A percentile compares a stretch with the other conserved stretches of the same genome.
These are phyloP conservation scores for Coranthus polyacanthus DNA, from an alignment of 2,797 vertebrate genomes.

Conservation along the genomic window DNA sequence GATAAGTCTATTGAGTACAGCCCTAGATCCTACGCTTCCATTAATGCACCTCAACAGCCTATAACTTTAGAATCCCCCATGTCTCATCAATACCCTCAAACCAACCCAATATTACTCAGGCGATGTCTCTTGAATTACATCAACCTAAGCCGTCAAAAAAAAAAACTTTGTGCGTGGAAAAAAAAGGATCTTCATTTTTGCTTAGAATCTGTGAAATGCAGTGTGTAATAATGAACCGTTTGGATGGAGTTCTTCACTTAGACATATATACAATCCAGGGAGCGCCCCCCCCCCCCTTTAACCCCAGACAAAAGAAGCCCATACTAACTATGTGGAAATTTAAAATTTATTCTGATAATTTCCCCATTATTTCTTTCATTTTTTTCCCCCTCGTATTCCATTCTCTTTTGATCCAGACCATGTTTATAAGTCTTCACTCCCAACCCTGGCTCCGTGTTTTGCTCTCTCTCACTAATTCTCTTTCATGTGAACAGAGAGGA, in stretches of 20 bases:
- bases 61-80: background rate
- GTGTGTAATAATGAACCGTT: too few species aligned
- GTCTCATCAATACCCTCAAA: background rate
- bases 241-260: background rate
- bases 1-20: too few species aligned
- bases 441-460: slow-evolving; percentile 27
- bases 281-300: slow-evolving; percentile 14
- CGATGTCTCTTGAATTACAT: too few species aligned
- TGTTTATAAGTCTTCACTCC: slow-evolving; percentile 35
- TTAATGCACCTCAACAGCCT: background rate
- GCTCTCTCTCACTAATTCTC: slow-evolving; percentile 70
- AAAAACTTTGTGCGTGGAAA: too few species aligned
- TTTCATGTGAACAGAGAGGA: slow-evolving; percentile 77
- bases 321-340: slow-evolving; percentile 25
- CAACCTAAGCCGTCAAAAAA: too few species aligned
- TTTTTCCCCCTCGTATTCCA: slow-evolving; percentile 17
- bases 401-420: slow-evolving; percentile 19
- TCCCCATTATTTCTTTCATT: slow-evolving; percentile 28
- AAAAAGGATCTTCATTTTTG: too few species aligned
- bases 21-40: slow-evolving; percentile 8
- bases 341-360: slow-evolving; percentile 10
- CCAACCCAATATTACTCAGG: too few species aligned
- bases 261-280: background rate
- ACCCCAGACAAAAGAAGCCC: slow-evolving; percentile 18
- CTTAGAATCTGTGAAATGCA: too few species aligned